A percentile compares a stretch with the other conserved stretches of the same genome.
These are phyloP conservation scores for Catamblyrhynchus diadema DNA, from an alignment of 2,797 vertebrate genomes.

Conservation along the genomic window DNA sequence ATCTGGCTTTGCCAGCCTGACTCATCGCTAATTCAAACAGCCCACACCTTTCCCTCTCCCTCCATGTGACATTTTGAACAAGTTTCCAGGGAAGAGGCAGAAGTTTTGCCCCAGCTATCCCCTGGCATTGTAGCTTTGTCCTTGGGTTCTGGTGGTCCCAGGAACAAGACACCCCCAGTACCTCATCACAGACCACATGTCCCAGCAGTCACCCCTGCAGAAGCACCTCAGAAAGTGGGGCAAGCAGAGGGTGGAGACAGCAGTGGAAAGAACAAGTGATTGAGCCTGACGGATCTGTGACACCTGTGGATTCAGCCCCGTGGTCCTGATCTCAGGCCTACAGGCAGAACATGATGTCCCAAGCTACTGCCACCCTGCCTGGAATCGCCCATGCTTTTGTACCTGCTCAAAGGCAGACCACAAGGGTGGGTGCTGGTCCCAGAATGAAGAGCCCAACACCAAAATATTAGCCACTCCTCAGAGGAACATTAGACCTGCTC, in stretches of 20 bases:
- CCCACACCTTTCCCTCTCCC: constrained; percentile 66
- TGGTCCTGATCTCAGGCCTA: neutral
- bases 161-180: neutral
- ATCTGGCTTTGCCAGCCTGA: constrained; percentile 66
- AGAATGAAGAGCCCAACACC: neutral
- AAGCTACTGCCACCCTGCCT: neutral
- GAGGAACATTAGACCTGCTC: neutral
- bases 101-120: neutral
- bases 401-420: neutral
- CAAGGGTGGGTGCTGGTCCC: neutral
- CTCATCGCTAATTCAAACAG: constrained; percentile 70
- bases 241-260: neutral
- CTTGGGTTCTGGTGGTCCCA: neutral
- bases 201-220: neutral
- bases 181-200: neutral
- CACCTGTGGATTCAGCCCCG: neutral
- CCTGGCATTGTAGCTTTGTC: rapidly evolving
- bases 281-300: neutral
- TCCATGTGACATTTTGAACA: constrained; percentile 3
- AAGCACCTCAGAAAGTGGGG: constrained; percentile 1
- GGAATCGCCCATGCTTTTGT: neutral
- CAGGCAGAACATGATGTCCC: neutral
- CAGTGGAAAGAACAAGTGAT: constrained; percentile 27
- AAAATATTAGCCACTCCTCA: neutral
- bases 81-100: neutral